Base-by-base conservation (phyloP, 2,888 invertebrate species). In the Lasioglossum oenotherae region DNA sequence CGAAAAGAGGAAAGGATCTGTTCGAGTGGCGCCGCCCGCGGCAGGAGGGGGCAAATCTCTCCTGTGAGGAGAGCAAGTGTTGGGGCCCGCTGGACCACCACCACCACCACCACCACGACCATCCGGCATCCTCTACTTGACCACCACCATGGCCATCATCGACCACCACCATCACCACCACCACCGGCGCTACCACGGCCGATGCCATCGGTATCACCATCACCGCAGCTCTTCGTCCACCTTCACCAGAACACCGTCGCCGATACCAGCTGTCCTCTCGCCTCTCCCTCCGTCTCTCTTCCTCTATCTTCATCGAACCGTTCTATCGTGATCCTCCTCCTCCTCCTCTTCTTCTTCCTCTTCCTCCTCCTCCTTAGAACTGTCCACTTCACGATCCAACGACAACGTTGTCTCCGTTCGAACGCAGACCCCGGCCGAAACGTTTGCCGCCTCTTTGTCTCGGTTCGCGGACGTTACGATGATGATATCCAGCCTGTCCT, bases 1-100 rank as follows among this genome's bases (percentile, higher is more conserved):
- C 93, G 96, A 96, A 92, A 96, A 95, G 92, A 96, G 96, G 92
- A 96, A 96, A 91, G 96, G 95, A 92, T 91, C 90, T 85, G 89
- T 80, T 83, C 92, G 92, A 93, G 94, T 94, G 93, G 94, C 94
- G 94, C 94, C 93, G 94, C 94, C 95, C 92, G 94, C 93, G 94
- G 94, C 94, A 90, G 90, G 90, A 91, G 90, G 90, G 90, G 90
- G 87, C 84, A 90, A 85, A 80, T 87, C 87, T 87, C 85, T 83
- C 77, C 67, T 77, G 81, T 86, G 87, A 85, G 89, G 87, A 89
- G 91, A 90, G 90, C 93, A 92, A 93, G 93, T 92, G 93, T 91
- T 91, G 91, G 89, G 89, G 67, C 69, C 80, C 79, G 87, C 86
- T 87, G 88, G 91, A 89, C 87, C 89, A 85, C 95, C 95, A 41